Percentiles rank a stretch among this genome's conserved stretches.
Conservation (phyloP, 2,888 invertebrate species). For the Leptopilina syphax region DNA sequence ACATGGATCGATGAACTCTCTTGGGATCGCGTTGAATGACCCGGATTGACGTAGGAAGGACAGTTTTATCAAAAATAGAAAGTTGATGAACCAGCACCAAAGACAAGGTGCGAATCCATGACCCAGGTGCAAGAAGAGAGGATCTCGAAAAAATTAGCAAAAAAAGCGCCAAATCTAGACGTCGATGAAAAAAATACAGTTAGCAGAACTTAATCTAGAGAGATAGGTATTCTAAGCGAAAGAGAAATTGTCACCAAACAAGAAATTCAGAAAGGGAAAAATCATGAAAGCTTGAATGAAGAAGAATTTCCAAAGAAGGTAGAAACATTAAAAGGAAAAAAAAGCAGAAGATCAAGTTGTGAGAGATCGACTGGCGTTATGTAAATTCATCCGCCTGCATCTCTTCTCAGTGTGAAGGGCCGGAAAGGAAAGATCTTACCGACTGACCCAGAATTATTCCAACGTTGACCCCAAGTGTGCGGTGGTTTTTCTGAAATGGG, state of each 20-base stretch:
- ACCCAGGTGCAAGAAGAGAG: background rate
- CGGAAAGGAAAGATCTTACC: constrained; percentile 34
- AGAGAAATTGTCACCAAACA: background rate
- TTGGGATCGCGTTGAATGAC: constrained; percentile 37
- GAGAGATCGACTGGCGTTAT: constrained; percentile 13
- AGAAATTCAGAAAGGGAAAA: background rate
- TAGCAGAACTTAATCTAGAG: no score
- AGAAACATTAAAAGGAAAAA: background rate
- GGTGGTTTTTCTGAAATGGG: constrained; percentile 72
- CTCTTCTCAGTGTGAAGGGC: constrained; percentile 17
- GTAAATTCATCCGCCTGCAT: constrained; percentile 7
- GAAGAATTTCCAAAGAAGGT: background rate
- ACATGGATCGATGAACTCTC: constrained; percentile 37
- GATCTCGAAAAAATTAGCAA: background rate
- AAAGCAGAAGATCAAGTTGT: background rate
- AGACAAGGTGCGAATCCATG: constrained; percentile 24
- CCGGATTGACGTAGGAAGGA: constrained; percentile 36
- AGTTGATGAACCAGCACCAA: constrained; percentile 29
- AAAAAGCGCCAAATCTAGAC: background rate
- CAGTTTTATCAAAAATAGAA: constrained; percentile 34
- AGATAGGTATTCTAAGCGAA: background rate
- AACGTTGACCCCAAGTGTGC: constrained; percentile 40
- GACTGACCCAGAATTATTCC: constrained; percentile 38
- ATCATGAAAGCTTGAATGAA: background rate
- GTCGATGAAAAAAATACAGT: background rate